phyloP scores from a whole-genome alignment of 2,888 invertebrate species.

The Rotaria sp. region DNA sequence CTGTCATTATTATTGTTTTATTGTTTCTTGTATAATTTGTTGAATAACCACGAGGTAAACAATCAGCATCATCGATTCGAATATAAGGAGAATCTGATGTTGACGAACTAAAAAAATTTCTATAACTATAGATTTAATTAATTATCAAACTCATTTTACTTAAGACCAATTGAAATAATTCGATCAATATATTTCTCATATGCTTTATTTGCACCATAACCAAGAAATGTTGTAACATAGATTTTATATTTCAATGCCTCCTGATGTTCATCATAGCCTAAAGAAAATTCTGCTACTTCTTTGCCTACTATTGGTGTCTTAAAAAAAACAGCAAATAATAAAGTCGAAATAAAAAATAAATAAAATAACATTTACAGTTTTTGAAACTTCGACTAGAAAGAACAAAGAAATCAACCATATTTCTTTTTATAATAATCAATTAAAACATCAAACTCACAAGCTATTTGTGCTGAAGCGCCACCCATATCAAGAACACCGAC shows the following conservation, averaged over 20 bases:
- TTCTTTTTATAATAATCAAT: background rate
- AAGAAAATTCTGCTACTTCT: slow-evolving; percentile 55
- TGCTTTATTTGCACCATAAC: slow-evolving; percentile 60
- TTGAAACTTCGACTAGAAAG: background rate
- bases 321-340: background rate
- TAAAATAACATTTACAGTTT: background rate
- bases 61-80: background rate
- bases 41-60: background rate
- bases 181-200: slow-evolving; percentile 48
- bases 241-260: slow-evolving; percentile 56
- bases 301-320: slow-evolving; percentile 41
- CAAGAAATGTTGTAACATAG: slow-evolving; percentile 60
- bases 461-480: slow-evolving; percentile 60
- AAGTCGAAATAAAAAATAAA: background rate
- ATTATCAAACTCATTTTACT: background rate
- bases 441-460: slow-evolving; percentile 45
- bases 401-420: background rate
- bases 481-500: slow-evolving; percentile 61
- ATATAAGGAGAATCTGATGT: background rate
- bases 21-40: slow-evolving; percentile 41
- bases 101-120: background rate
- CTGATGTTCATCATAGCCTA: slow-evolving; percentile 57
- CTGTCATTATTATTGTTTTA: slow-evolving; percentile 45
- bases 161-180: slow-evolving; percentile 30
- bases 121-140: background rate